Conservation (phyloP, 2,797 vertebrate species). For the Tiaroga cobitis region DNA sequence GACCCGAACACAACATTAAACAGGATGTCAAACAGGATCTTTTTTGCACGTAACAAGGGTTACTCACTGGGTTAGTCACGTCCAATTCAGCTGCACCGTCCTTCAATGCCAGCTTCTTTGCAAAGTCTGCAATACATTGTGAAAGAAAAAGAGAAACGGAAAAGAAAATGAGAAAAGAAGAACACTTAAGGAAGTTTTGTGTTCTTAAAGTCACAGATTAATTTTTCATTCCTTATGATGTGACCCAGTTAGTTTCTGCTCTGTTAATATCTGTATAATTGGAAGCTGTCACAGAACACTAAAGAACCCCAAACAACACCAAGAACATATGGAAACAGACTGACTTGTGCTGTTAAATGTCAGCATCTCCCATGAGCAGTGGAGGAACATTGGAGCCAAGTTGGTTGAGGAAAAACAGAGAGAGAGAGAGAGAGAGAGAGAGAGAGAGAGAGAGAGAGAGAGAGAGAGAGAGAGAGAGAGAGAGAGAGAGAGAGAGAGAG, state of each 20-base stretch:
- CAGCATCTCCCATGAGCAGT: not conserved
- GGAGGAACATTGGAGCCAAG: not conserved
- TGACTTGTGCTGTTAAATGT: slow-evolving; percentile 13
- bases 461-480: not conserved
- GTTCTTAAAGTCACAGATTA: not conserved
- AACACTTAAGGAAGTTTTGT: not conserved
- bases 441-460: not conserved
- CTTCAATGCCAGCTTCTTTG: no score
- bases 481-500: no score
- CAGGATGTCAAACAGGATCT: no score
- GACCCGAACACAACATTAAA: no score
- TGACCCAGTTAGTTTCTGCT: not conserved
- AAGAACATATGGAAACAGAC: not conserved
- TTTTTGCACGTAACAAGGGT: no score
- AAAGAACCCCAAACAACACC: slow-evolving; percentile 4
- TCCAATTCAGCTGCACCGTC: no score
- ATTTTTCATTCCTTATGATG: not conserved
- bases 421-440: not conserved
- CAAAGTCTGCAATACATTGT: no score
- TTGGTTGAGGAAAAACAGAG: not conserved
- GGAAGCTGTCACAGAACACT: not conserved
- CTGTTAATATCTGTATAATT: not conserved
- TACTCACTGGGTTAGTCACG: no score
- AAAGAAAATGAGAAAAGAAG: no score
- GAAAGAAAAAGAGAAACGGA: no score